Evolutionary conservation across 2,113 vertebrate species (phyloP).

Genomic region (Zingel zingel): DNA sequence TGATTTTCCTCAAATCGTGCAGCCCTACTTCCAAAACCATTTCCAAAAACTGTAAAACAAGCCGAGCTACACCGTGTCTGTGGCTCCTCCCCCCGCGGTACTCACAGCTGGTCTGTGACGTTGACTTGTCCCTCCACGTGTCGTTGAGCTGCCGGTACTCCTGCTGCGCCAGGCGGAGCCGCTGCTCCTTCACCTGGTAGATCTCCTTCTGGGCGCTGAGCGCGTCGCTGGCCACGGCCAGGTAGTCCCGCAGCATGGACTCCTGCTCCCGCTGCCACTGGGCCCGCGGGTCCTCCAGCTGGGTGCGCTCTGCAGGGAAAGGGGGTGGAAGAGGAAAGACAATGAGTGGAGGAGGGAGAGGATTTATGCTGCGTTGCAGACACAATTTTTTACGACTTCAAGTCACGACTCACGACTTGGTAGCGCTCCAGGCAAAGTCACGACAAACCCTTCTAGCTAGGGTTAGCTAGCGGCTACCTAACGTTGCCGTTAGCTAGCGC

Average conservation of each 20-base stretch:
- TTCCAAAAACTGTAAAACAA: too few relatives aligned
- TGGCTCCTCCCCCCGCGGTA: background rate
- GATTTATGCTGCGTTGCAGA: background rate
- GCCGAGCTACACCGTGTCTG: too few relatives aligned
- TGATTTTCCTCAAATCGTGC: too few relatives aligned
- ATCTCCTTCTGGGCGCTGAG: slow-evolving; percentile 96
- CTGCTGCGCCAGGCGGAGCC: slow-evolving; percentile 94
- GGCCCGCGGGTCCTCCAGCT: slow-evolving; percentile 96
- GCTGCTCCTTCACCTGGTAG: slow-evolving; percentile 97
- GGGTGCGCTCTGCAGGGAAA: slow-evolving; percentile 86
- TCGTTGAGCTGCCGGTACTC: slow-evolving; percentile 94
- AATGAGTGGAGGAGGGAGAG: background rate
- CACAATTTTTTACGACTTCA: too few relatives aligned
- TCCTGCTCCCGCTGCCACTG: slow-evolving; percentile 98
- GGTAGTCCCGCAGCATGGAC: slow-evolving; percentile 96
- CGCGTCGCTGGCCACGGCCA: slow-evolving; percentile 93
- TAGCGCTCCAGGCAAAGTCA: too few relatives aligned
- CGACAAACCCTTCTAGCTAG: too few relatives aligned
- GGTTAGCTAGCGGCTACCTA: too few relatives aligned
- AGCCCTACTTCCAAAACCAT: too few relatives aligned
- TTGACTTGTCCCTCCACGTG: slow-evolving; percentile 93
- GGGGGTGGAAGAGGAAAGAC: background rate
- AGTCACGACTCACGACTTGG: too few relatives aligned
- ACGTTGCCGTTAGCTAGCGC: too few relatives aligned
- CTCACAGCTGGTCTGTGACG: slow-evolving; percentile 97